Conservation (phyloP, 1,140 invertebrate genomes). For the Prorops nasuta region DNA sequence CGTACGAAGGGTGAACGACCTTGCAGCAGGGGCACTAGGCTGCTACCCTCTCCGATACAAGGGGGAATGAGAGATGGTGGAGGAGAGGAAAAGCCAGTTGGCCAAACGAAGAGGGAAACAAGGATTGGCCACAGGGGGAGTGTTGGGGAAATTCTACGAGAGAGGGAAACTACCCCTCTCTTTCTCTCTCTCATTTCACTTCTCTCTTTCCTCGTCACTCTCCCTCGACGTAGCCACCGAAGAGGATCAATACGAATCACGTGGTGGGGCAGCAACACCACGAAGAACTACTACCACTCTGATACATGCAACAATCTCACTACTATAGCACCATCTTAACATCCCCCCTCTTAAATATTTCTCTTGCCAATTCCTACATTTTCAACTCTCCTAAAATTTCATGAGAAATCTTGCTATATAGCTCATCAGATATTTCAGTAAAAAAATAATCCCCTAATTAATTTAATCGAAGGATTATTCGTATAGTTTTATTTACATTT, state of each 20-base stretch:
- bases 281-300: slow-evolving; percentile 24
- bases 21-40: slow-evolving; percentile 54
- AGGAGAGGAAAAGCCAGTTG: slow-evolving; percentile 3
- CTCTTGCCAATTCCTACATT: no score
- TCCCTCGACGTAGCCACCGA: slow-evolving; percentile 37
- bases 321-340: no score
- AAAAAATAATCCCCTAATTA: no score
- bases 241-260: slow-evolving; percentile 55
- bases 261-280: slow-evolving; percentile 42
- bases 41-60: slow-evolving; percentile 47
- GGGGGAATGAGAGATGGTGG: slow-evolving; percentile 18
- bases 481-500: no score
- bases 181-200: slow-evolving; percentile 15
- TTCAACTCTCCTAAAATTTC: no score
- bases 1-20: slow-evolving; percentile 52
- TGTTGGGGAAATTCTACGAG: no score
- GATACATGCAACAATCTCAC: slow-evolving; percentile 33
- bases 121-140: no score
- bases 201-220: slow-evolving; percentile 23
- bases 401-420: no score
- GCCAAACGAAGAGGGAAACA: slow-evolving; percentile 4
- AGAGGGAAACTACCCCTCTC: slow-evolving; percentile 20
- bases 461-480: no score
- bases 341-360: no score
- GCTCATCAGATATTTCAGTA: no score